These are phyloP conservation scores for Drosophila melanica DNA, from an alignment of 1,140 invertebrate genomes.

Conservation along the genomic window DNA sequence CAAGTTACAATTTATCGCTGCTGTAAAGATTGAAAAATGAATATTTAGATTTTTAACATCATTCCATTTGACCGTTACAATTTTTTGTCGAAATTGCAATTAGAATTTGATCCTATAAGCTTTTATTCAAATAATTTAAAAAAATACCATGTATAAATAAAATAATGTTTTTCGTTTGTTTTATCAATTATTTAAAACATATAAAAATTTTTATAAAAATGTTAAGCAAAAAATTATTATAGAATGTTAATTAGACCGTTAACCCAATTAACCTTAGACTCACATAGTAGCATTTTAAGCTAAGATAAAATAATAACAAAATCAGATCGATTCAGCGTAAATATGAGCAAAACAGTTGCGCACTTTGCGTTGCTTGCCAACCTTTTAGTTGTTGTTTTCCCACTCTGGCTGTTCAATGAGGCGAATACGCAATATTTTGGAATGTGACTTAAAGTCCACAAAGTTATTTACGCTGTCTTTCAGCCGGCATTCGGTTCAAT, in stretches of 20 bases:
- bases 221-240: too few relatives aligned
- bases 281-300: neutral
- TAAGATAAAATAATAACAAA: neutral
- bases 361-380: neutral
- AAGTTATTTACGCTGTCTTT: neutral
- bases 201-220: too few relatives aligned
- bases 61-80: too few relatives aligned
- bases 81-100: too few relatives aligned
- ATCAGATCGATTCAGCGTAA: neutral
- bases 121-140: too few relatives aligned
- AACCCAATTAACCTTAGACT: neutral
- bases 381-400: neutral
- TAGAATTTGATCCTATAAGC: too few relatives aligned
- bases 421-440: constrained; percentile 20
- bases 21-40: too few relatives aligned
- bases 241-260: neutral
- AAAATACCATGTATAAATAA: too few relatives aligned
- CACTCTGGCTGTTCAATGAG: constrained; percentile 13
- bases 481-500: constrained; percentile 1
- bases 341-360: neutral
- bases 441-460: neutral
- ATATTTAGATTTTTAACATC: too few relatives aligned
- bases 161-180: too few relatives aligned
- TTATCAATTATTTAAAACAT: too few relatives aligned
- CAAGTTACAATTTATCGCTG: too few relatives aligned